These are phyloP conservation scores for Acrossocheilus wenchowensis DNA, from an alignment of 2,797 vertebrate species.

Conservation along the genomic window DNA sequence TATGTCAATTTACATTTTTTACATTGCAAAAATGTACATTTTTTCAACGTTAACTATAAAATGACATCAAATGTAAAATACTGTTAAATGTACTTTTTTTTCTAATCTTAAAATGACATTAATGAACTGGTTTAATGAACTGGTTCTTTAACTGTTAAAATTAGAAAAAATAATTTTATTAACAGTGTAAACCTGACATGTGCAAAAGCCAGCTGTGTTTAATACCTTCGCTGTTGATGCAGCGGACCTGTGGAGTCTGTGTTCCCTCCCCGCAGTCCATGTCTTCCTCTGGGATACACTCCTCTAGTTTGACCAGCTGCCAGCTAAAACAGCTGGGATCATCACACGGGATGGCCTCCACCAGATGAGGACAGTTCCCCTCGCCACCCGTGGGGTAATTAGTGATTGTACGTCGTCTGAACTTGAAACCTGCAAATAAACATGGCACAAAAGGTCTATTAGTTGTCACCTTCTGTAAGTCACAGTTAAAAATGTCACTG, in stretches of 20 bases:
- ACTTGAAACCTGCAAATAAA: conserved; percentile 85
- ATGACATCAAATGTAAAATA: background rate
- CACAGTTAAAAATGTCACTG: background rate
- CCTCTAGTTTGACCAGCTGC: conserved; percentile 81
- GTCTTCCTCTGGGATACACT: conserved; percentile 85
- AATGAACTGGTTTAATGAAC: no score
- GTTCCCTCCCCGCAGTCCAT: conserved; percentile 86
- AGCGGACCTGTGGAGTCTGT: conserved; percentile 82
- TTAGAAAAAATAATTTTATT: background rate
- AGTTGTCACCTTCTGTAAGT: background rate
- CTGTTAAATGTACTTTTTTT: background rate
- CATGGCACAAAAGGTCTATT: background rate
- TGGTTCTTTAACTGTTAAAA: background rate
- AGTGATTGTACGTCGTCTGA: conserved; percentile 86
- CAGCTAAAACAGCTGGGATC: conserved; percentile 91
- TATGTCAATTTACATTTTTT: background rate
- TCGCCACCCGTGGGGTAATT: conserved; percentile 87
- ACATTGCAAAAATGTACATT: background rate
- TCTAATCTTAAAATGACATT: background rate
- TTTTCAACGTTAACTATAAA: background rate
- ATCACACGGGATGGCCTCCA: conserved; percentile 94
- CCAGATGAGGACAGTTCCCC: conserved; percentile 90
- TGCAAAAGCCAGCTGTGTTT: background rate
- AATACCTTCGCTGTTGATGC: conserved; percentile 90
- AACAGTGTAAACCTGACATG: background rate